Base-by-base conservation (phyloP, 2,888 invertebrate genomes). In the Orgyia antiqua region DNA sequence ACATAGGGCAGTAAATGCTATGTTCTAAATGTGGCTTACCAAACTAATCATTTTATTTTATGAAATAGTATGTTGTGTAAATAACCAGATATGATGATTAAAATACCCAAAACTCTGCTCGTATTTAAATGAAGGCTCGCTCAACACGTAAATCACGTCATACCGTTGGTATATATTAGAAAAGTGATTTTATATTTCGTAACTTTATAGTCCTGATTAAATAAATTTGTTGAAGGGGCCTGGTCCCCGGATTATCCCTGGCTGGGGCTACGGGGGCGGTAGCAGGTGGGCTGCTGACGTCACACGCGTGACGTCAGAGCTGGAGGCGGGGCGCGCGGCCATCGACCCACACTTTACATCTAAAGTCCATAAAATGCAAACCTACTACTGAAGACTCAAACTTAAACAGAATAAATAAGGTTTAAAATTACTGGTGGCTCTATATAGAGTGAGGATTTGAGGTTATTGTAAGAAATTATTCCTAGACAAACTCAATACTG, bases 251-350 rank as follows among this genome's bases (percentile, higher is more conserved):
- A 52, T 49, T 52, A n/a, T 41, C 35, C 51, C 45, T 42, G 53
- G 47, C 39, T 39, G 45, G 44, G 53, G 50, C 48, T 39, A 36
- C 45, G 42, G 53, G 60, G 63, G 56, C 45, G 51, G 60, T 60
- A 65, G 68, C 60, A 66, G 69, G 68, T 64, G 50, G 57, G 54
- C 37, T 48, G 41, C 61, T 79, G 82, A 82, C 84, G 84, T 80
- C 82, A 80, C 68, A 29, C 41, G 44, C 39, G 65, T 80, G 80
- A 82, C 83, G 84, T 83, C 80, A 72, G 68, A 32, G 31, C 41
- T 27, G 65, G 60, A 60, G 75, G 73, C 72, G 75, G 69, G 71
- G 66, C 66, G 41, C 57, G 53, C 65, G 76, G 71, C 58, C 74
- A 64, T 45, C 69, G 74, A 77, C 73, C 74, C 61, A 60, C 39